Evolutionary conservation across 2,797 vertebrate genomes (phyloP).

Genomic region (Sebastes taczanowskii): DNA sequence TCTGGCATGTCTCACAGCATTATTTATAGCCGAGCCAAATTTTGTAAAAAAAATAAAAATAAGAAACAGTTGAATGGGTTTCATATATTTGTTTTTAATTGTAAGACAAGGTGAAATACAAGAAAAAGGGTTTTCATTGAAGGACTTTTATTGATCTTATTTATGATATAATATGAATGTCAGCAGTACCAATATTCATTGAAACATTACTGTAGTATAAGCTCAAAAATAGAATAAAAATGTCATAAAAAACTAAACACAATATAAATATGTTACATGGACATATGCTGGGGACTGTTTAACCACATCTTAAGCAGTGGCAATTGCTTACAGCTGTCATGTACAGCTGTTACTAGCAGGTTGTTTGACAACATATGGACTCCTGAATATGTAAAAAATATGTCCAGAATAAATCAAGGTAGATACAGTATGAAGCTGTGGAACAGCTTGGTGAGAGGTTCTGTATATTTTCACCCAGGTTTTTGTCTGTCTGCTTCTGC

Average conservation of each 20-base stretch:
- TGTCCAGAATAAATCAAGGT: not conserved
- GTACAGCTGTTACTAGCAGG: slow-evolving; percentile 36
- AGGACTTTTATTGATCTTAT: not conserved
- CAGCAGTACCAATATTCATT: not conserved
- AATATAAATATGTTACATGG: not conserved
- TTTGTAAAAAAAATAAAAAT: not conserved
- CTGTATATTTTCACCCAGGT: not conserved
- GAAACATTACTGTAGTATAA: not conserved
- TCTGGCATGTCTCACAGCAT: slow-evolving; percentile 18
- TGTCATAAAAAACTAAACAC: not conserved
- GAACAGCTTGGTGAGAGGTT: not conserved
- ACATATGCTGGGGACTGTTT: not conserved
- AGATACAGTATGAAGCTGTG: not conserved
- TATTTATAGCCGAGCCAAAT: slow-evolving; percentile 29
- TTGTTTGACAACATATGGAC: slow-evolving; percentile 41
- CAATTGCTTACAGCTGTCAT: slow-evolving; percentile 35
- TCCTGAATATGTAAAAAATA: not conserved
- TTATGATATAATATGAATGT: no score
- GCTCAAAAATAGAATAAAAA: not conserved
- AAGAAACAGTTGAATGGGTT: not conserved
- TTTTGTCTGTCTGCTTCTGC: not conserved
- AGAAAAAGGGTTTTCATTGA: not conserved
- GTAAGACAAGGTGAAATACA: not conserved
- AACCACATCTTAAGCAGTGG: not conserved
- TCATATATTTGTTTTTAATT: not conserved